Conservation (phyloP, 2,797 vertebrate species). For the Tapirus indicus region DNA sequence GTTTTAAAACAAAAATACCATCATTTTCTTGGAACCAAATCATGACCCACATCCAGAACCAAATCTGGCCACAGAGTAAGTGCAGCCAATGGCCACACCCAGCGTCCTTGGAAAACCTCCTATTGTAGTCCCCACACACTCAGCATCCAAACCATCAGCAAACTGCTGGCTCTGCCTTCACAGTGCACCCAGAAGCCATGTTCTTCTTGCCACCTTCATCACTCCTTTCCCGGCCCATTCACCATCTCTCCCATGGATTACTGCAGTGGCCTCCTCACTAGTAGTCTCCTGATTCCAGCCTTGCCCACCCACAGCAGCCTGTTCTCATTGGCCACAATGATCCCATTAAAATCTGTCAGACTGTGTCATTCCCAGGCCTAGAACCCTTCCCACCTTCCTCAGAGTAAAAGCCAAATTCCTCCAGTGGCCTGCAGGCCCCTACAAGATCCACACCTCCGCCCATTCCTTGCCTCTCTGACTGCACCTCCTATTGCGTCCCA, state of each 20-base stretch:
- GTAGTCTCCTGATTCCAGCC: not conserved
- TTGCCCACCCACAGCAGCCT: not conserved
- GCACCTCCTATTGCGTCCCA: not conserved
- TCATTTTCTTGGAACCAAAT: conserved; percentile 45
- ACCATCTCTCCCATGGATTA: not conserved
- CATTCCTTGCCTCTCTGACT: not conserved
- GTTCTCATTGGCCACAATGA: not conserved
- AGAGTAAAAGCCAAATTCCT: not conserved
- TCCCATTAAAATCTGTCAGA: not conserved
- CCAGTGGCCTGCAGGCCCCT: no score
- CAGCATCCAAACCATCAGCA: not conserved
- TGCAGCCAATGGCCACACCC: not conserved
- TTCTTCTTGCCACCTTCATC: not conserved
- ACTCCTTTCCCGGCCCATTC: not conserved
- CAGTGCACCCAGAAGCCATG: not conserved
- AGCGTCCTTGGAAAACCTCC: not conserved
- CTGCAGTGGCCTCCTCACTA: not conserved
- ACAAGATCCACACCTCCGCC: not conserved
- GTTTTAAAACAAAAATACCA: not conserved
- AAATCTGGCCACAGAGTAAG: conserved; percentile 36
- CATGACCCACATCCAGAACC: not conserved
- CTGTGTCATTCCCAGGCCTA: not conserved
- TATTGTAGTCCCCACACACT: not conserved
- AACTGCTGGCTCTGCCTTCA: not conserved
- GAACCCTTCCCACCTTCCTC: not conserved